Conservation (phyloP, 1,140 invertebrate species). For the Drosophila nikananu region DNA sequence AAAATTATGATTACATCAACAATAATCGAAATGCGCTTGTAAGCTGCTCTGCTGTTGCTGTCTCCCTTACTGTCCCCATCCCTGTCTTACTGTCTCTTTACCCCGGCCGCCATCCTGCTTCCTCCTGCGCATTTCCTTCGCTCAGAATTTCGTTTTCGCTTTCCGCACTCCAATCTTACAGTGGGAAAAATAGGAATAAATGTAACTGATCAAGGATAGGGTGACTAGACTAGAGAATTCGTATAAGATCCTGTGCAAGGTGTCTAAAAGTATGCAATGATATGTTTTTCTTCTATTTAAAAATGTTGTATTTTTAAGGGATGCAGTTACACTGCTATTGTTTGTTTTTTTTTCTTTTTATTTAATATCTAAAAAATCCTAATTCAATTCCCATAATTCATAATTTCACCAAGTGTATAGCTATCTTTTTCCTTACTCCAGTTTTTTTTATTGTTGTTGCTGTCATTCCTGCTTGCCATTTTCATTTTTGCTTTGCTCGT, state of each 20-base stretch:
- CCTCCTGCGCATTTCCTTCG: slow-evolving; percentile 28
- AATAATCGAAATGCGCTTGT: slow-evolving; percentile 84
- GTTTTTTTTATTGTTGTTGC: slow-evolving; percentile 41
- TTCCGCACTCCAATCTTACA: slow-evolving; percentile 37
- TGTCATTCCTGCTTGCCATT: slow-evolving; percentile 39
- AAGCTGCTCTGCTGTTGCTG: slow-evolving; percentile 58
- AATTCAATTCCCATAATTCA: neutral
- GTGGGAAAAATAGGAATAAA: neutral
- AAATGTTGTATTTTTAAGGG: neutral
- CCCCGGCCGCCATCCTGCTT: neutral
- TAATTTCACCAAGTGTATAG: slow-evolving; percentile 28
- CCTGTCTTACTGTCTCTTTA: slow-evolving; percentile 17
- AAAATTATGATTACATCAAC: slow-evolving; percentile 84
- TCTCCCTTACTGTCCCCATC: slow-evolving; percentile 11
- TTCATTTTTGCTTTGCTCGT: slow-evolving; percentile 53
- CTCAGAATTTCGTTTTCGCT: slow-evolving; percentile 34
- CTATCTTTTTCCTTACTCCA: slow-evolving; percentile 57
- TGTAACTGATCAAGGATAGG: neutral
- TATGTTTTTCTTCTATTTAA: neutral
- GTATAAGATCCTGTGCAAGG: neutral
- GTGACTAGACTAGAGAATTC: neutral
- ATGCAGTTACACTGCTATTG: neutral
- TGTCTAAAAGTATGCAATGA: neutral
- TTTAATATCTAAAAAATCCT: neutral
- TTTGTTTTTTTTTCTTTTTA: no score